Percentiles rank a stretch among this genome's conserved stretches.
These are phyloP conservation scores for Lophotis ruficrista DNA, from an alignment of 2,113 vertebrate genomes.

Conservation along the genomic window DNA sequence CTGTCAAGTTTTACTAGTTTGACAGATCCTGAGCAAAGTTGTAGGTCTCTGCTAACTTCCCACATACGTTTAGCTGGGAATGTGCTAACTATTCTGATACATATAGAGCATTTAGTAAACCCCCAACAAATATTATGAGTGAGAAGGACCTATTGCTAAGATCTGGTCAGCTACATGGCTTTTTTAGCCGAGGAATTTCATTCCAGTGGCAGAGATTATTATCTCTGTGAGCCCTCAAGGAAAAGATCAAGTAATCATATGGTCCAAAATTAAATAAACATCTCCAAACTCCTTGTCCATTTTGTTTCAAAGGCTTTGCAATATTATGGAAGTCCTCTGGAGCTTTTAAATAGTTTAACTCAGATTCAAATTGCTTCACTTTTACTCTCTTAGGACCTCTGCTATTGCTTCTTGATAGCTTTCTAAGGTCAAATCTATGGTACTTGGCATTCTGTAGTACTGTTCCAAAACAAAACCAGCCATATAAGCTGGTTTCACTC, in stretches of 20 bases:
- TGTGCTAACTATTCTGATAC: neutral
- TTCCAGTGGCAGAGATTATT: neutral
- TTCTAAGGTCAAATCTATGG: neutral
- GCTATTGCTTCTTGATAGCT: neutral
- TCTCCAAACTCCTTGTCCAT: neutral
- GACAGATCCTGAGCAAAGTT: neutral
- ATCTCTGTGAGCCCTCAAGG: neutral
- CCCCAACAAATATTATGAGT: neutral
- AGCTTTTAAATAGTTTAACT: neutral
- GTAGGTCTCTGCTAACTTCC: neutral
- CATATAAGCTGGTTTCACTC: neutral
- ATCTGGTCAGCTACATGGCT: neutral
- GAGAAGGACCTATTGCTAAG: neutral
- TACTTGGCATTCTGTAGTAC: neutral
- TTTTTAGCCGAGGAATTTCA: neutral
- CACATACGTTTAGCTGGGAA: neutral
- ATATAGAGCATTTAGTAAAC: neutral
- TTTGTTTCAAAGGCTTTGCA: neutral
- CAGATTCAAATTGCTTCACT: neutral
- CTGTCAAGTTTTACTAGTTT: neutral
- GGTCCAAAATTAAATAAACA: neutral
- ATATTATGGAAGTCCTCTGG: neutral
- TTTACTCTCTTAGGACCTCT: neutral
- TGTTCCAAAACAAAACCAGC: neutral
- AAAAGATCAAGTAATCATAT: neutral